Base-by-base conservation (phyloP, 2,113 vertebrate genomes). In the Tursiops truncatus region DNA sequence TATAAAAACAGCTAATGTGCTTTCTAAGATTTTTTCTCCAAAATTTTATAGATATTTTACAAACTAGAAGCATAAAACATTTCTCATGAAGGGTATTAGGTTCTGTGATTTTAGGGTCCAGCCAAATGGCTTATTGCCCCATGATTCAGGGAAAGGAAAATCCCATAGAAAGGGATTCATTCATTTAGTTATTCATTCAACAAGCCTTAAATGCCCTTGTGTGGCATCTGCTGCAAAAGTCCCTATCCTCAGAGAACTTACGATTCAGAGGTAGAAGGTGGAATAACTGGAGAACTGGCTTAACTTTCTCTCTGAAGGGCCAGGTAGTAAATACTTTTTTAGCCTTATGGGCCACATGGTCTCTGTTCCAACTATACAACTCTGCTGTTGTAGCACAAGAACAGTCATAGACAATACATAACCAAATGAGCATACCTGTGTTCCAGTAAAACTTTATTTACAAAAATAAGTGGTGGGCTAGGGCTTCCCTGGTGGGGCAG, bases 291-390 rank as follows among this genome's bases (percentile, higher is more conserved):
- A 31, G 23, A 76, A 44, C n/a, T 71, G 85, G 80, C 53, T 33
- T 33, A 9, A 31, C 31, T 68, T 73, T 84, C 5, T 84, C 38
- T 82, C 84, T 41, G 53, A 7, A 91, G 80, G 14, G 53, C 11
- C 36, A 84, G 31, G 20, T 11, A 41, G 21, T 36, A 25, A 82
- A 17, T 63, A 5, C 50, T 73, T 73, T 18, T 28, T 36, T 11
- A 50, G 56, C 47, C 68, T 68, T 68, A 36, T 36, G 60, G 82
- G 11, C 56, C 56, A 8, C 4, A 0, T 17, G 62, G 50, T 70
- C 47, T 67, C 8, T 93, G 67, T 36, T 67, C 8, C 7, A 38
- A 0, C 71, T 62, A 3, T 17, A 80, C 33, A 62, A 0, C 60
- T 28, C 41, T 63, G 74, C 80, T 28, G 0, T 36, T 74, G 28